Evolutionary conservation across 2,797 vertebrate species (phyloP), one percentile per base, ranked within the genome.

Genomic region (Craterocephalus amniculus): DNA sequence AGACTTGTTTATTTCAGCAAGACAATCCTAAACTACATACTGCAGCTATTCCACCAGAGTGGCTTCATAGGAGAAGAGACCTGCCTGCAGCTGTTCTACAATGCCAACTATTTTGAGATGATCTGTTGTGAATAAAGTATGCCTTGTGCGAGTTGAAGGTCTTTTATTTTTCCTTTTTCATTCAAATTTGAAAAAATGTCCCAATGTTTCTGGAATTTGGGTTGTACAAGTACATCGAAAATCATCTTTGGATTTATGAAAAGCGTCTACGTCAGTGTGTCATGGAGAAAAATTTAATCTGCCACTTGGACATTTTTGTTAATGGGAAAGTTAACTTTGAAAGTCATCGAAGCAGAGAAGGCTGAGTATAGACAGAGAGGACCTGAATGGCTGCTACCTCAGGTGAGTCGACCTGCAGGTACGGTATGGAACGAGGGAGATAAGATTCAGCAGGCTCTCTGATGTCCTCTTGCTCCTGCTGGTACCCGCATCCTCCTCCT

Each of bases 401-500:
- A 67, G 80, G 78, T 83, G 83, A 91, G 84, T 85, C 36, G 26
- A 79, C 65, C 78, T 81, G 68, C 81, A 87, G 83, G 72, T 86
- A 84, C 72, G 78, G 70, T 80, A 80, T 80, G 59, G 75, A 74
- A 57, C 8, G 59, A 85, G 60, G 69, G 49, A 83, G 91, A 94
- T 93, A 93, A 91, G 73, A 91, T 90, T 69, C 80, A 82, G 67
- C 24, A 63, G 65, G 27, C 72, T 77, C 82, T 88, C 83, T 88
- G 87, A 93, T 91, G 83, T 91, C 72, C 70, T 77, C 60, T 70
- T 70, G 55, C 75, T 85, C 60, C 78, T 91, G 85, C 87, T 87
- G 90, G 86, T 88, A 91, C 92, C 92, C 66, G 69, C 89, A 92
- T 93, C 86, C 78, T 87, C 67, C 2, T 2, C 31, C 77, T 78